Evolutionary conservation across 2,113 vertebrate species (phyloP).

Genomic region (Tragelaphus scriptus): DNA sequence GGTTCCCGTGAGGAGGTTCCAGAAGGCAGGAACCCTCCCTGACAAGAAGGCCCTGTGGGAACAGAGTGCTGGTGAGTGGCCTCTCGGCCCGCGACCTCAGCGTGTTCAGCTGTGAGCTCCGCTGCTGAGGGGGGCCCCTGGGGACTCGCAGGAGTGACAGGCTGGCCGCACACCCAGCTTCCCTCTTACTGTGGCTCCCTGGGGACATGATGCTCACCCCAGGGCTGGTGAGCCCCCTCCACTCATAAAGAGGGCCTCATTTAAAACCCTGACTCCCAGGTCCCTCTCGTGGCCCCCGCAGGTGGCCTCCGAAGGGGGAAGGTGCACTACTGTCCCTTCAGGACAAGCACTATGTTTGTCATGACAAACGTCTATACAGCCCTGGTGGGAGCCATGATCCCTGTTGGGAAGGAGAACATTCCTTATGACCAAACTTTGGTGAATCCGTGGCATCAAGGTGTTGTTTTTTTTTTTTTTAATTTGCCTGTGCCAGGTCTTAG

Average conservation of each 20-base stretch:
- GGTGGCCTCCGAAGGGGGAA: neutral
- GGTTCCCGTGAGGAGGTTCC: neutral
- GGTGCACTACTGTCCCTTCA: neutral
- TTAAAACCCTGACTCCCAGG: neutral
- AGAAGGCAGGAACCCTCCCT: neutral
- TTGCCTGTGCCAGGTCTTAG: neutral
- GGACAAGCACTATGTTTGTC: neutral
- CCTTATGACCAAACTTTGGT: neutral
- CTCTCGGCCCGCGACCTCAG: rapidly evolving
- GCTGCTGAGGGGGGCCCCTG: neutral
- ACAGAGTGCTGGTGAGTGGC: neutral
- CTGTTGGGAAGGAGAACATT: neutral
- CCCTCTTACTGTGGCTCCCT: neutral
- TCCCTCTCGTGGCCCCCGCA: neutral
- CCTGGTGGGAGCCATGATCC: neutral
- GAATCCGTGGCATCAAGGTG: neutral
- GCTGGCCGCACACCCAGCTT: neutral
- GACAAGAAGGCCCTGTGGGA: neutral
- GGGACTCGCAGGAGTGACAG: neutral
- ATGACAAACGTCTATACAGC: neutral
- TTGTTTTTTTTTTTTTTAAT: neutral
- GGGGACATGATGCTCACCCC: neutral
- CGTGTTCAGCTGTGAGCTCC: rapidly evolving
- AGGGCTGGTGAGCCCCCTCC: neutral
- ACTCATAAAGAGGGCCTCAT: neutral